Evolutionary conservation across 2,888 invertebrate species (phyloP), one percentile per base, ranked within the genome.

Genomic region (Cetonia aurata): DNA sequence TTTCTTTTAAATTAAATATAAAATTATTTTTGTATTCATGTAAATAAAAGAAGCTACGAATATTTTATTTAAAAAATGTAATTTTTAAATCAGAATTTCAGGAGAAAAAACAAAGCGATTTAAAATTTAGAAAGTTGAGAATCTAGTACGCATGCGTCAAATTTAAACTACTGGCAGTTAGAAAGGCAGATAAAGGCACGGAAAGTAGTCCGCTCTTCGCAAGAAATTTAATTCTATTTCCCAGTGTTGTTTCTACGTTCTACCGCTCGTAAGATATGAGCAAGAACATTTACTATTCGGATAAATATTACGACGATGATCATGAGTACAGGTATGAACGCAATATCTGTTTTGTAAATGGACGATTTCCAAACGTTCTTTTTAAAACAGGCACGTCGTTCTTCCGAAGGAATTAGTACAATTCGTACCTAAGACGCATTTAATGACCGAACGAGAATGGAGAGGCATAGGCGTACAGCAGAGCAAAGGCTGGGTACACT

Each of bases 401-500:
- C 85, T 98, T 73, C 96, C 98, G 0, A 96, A 96, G 83, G 97
- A 98, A 77, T 89, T 98, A 85, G 93, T 93, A 0, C 95, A 95
- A 83, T 85, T 93, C 73, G 94, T 98, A 31, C 98, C 98, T 0
- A 96, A 94, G 85, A 94, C 94, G 65, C 96, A 96, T 84, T 86
- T 98, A 73, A 96, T 98, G 96, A 89, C 94, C 0, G 98, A 98
- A 85, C 87, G 90, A 56, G 98, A 98, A 86, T 98, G 98, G 98
- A 89, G 98, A 80, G 88, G 91, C 69, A 92, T 98, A 74, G 98
- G 98, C 0, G 96, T 98, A 0, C 96, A 97, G 84, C 98, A 98
- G 84, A 96, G 96, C 79, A 93, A 94, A 78, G 98, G 98, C 60
- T 98, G 98, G 98, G 90, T 96, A n/a, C 98, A 98, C 85, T 98